A percentile compares a stretch with the other conserved stretches of the same genome.
Evolutionary conservation across 2,888 invertebrate species (phyloP).

Genomic region (Drosophila hamatofila): DNA sequence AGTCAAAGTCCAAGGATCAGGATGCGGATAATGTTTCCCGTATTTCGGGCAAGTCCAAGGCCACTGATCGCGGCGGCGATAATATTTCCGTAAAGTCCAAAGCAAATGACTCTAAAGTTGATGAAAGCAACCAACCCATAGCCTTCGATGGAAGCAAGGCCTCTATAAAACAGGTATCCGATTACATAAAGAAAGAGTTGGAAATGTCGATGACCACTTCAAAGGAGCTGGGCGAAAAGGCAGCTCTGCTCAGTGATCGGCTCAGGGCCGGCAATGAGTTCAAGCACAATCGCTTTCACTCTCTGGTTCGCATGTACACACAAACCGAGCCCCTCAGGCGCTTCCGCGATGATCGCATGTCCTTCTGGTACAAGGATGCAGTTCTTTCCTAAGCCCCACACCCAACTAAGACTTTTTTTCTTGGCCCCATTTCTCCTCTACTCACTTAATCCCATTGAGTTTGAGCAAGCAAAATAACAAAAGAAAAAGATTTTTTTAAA

Average conservation of each 20-base stretch:
- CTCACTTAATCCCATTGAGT: not conserved
- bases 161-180: slow-evolving; percentile 16
- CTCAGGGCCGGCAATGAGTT: slow-evolving; percentile 59
- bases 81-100: slow-evolving; percentile 1
- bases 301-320: slow-evolving; percentile 35
- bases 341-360: slow-evolving; percentile 57
- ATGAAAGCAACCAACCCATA: not conserved
- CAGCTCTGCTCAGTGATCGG: slow-evolving; percentile 41
- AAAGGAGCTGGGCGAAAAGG: slow-evolving; percentile 37
- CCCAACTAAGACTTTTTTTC: not conserved
- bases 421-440: too few species aligned
- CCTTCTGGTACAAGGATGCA: slow-evolving; percentile 61
- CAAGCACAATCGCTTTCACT: slow-evolving; percentile 49
- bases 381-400: slow-evolving; percentile 51
- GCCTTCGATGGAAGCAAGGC: not conserved
- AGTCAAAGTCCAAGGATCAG: slow-evolving; percentile 18
- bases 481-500: not conserved
- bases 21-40: slow-evolving; percentile 17
- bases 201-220: slow-evolving; percentile 11
- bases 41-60: slow-evolving; percentile 2
- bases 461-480: not conserved
- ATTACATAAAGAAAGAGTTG: slow-evolving; percentile 17
- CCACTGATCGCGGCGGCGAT: not conserved
- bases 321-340: slow-evolving; percentile 36
- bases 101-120: not conserved